Evolutionary conservation across 2,113 vertebrate genomes (phyloP).

Genomic region (Sturnira hondurensis): DNA sequence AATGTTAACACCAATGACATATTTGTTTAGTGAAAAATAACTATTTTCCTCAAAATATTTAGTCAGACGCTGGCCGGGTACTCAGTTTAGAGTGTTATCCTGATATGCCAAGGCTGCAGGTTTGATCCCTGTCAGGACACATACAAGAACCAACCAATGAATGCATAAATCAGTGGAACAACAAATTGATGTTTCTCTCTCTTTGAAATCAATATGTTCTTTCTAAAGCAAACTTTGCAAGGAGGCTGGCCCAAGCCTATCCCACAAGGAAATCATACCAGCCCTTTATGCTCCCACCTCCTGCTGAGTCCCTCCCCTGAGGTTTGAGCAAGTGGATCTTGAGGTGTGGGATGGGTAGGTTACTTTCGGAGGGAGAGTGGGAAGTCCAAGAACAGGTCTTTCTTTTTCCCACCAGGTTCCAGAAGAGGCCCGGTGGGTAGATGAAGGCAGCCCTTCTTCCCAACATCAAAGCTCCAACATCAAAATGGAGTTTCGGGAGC

Average conservation of each 20-base stretch:
- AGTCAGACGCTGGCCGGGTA: no score
- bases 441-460: not conserved
- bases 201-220: no score
- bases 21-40: not conserved
- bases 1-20: not conserved
- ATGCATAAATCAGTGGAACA: no score
- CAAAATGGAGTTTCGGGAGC: no score
- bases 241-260: not conserved
- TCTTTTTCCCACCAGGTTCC: not conserved
- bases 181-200: no score
- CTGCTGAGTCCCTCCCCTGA: not conserved
- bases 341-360: not conserved
- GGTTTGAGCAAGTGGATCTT: not conserved
- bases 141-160: no score
- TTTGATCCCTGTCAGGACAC: no score
- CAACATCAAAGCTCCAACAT: not conserved
- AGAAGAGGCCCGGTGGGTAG: not conserved
- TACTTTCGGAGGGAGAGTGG: not conserved
- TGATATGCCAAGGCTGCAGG: no score
- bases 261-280: not conserved
- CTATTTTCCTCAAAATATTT: not conserved
- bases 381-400: not conserved
- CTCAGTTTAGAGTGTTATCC: no score
- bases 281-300: not conserved
- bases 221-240: not conserved